A percentile compares a stretch with the other conserved stretches of the same genome.
These are phyloP conservation scores for Pedicia rivosa DNA, from an alignment of 2,888 invertebrate genomes.

Conservation along the genomic window DNA sequence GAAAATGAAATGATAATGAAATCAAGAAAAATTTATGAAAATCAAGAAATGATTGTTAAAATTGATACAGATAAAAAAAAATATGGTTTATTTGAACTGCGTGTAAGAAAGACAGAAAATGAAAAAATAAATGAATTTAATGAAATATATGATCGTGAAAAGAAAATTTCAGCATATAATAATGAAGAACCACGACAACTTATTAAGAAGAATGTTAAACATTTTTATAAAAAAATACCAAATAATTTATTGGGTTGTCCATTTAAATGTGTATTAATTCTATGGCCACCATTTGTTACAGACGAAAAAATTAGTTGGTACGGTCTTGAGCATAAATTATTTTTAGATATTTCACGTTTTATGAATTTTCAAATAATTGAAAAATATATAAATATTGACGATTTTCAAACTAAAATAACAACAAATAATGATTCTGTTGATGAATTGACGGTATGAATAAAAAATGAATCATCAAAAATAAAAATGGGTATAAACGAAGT, in stretches of 20 bases:
- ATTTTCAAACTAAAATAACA: background rate
- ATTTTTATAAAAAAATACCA: constrained; percentile 10
- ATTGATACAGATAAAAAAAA: background rate
- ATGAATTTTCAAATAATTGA: constrained; percentile 7
- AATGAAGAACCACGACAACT: background rate
- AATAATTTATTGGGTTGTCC: constrained; percentile 6
- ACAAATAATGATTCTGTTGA: background rate
- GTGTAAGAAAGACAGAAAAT: background rate
- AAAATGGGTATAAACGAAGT: too few relatives aligned
- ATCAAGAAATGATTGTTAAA: background rate
- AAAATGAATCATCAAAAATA: too few relatives aligned
- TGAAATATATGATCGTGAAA: too few relatives aligned
- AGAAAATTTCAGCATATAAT: too few relatives aligned
- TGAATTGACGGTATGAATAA: background rate
- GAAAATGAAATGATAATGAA: too few relatives aligned
- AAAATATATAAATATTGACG: background rate
- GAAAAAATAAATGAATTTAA: constrained; percentile 1
- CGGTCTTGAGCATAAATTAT: constrained; percentile 9
- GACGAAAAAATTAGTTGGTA: background rate
- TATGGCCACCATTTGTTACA: constrained; percentile 11
- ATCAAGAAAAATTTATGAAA: background rate
- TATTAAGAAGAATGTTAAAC: constrained; percentile 1
- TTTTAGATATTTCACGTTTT: constrained; percentile 8
- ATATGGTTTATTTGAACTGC: constrained; percentile 8
- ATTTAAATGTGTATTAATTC: constrained; percentile 5